Percentiles rank a stretch among this genome's conserved stretches.
Conservation (phyloP, 1,140 invertebrate species). For the Caligus rogercresseyi region DNA sequence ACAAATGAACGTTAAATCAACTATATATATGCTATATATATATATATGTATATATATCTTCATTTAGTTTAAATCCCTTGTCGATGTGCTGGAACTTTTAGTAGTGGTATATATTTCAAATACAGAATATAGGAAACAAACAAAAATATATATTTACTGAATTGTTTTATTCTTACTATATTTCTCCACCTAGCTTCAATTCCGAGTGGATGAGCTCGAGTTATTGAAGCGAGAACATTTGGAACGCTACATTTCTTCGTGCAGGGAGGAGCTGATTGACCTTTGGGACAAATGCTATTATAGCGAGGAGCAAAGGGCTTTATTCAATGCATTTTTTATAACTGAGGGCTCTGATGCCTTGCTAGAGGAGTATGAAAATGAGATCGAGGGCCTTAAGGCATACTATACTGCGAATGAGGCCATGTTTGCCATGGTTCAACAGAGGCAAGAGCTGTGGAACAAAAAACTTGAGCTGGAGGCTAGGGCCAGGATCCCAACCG, state of each 20-base stretch:
- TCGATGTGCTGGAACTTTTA: no score
- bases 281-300: slow-evolving; percentile 53
- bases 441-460: slow-evolving; percentile 35
- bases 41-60: no score
- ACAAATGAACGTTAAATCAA: no score
- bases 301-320: slow-evolving; percentile 37
- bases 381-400: slow-evolving; percentile 44
- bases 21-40: no score
- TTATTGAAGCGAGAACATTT: slow-evolving; percentile 43
- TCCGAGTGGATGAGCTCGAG: slow-evolving; percentile 43
- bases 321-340: slow-evolving; percentile 40
- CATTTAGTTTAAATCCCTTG: no score
- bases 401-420: slow-evolving; percentile 42
- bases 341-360: slow-evolving; percentile 52
- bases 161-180: not conserved
- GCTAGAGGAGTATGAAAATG: slow-evolving; percentile 49
- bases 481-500: slow-evolving; percentile 49
- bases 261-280: slow-evolving; percentile 43
- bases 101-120: no score
- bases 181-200: slow-evolving; percentile 25
- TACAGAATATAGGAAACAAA: no score
- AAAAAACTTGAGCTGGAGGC: slow-evolving; percentile 48
- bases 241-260: slow-evolving; percentile 45
- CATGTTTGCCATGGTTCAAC: slow-evolving; percentile 1
- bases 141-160: no score